Evolutionary conservation across 2,113 vertebrate species (phyloP).

Genomic region (Mus pahari): DNA sequence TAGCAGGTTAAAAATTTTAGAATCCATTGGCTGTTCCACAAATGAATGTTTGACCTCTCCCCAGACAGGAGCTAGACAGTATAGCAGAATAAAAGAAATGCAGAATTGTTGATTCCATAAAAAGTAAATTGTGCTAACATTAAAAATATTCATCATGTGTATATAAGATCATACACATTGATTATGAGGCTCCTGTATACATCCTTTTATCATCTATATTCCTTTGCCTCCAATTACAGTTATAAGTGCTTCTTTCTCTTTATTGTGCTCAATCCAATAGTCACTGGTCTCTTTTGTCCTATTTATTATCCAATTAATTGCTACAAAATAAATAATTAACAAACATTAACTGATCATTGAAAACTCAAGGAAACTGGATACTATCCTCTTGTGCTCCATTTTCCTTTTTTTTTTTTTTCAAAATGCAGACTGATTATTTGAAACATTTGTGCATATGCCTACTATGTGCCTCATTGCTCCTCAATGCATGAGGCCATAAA

Average conservation of each 20-base stretch:
- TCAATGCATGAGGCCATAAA: not conserved
- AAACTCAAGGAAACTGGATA: not conserved
- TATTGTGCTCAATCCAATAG: not conserved
- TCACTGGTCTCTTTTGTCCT: not conserved
- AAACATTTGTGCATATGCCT: not conserved
- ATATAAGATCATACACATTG: not conserved
- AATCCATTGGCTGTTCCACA: conserved; percentile 68
- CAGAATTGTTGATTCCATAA: conserved; percentile 57
- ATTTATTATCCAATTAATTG: not conserved
- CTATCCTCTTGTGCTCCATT: not conserved
- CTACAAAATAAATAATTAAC: not conserved
- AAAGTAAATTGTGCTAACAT: not conserved
- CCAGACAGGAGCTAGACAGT: not conserved
- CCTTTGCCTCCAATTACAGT: not conserved
- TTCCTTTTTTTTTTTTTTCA: not conserved
- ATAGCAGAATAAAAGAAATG: conserved; percentile 44
- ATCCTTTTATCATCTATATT: not conserved
- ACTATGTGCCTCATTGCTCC: not conserved
- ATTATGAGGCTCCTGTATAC: not conserved
- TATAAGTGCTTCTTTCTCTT: not conserved
- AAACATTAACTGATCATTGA: not conserved
- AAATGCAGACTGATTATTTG: not conserved
- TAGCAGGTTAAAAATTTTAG: conserved; percentile 72
- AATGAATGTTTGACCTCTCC: conserved; percentile 73
- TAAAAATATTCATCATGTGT: not conserved